phyloP scores from a whole-genome alignment of 1,140 invertebrate species.

The Chionoecetes opilio region DNA sequence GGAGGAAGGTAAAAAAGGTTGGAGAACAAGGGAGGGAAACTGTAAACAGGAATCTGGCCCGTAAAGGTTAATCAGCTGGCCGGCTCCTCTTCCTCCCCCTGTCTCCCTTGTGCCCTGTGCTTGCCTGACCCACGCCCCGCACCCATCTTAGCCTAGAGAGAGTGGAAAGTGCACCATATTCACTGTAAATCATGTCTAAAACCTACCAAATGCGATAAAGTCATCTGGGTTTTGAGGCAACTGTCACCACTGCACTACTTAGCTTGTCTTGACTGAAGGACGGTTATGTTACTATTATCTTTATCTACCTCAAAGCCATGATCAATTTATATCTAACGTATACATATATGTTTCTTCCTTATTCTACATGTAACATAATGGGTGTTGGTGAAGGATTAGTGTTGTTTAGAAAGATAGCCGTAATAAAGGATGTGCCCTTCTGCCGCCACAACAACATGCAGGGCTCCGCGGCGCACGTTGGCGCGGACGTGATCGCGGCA shows the following conservation, averaged over 20 bases:
- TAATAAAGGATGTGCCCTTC: neutral
- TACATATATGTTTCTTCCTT: too few relatives aligned
- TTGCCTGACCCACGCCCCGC: neutral
- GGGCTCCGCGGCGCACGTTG: too few relatives aligned
- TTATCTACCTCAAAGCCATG: too few relatives aligned
- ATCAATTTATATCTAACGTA: too few relatives aligned
- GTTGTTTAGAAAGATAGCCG: neutral
- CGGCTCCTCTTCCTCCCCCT: neutral
- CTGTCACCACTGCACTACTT: neutral
- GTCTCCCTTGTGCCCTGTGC: neutral
- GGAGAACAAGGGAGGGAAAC: neutral
- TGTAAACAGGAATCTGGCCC: neutral
- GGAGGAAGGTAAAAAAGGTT: too few relatives aligned
- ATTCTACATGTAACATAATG: too few relatives aligned
- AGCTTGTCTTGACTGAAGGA: neutral
- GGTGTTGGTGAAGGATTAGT: neutral
- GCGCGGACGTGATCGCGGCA: too few relatives aligned
- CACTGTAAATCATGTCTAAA: neutral
- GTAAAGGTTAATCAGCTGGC: neutral
- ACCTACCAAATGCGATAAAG: neutral
- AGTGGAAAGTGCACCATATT: neutral
- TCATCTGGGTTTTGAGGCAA: slow-evolving; percentile 16
- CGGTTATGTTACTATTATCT: neutral
- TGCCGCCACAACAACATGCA: neutral
- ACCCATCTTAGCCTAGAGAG: neutral